Evolutionary conservation across 2,888 invertebrate species (phyloP), one percentile per base, ranked within the genome.

Genomic region (Frankliniella fusca): DNA sequence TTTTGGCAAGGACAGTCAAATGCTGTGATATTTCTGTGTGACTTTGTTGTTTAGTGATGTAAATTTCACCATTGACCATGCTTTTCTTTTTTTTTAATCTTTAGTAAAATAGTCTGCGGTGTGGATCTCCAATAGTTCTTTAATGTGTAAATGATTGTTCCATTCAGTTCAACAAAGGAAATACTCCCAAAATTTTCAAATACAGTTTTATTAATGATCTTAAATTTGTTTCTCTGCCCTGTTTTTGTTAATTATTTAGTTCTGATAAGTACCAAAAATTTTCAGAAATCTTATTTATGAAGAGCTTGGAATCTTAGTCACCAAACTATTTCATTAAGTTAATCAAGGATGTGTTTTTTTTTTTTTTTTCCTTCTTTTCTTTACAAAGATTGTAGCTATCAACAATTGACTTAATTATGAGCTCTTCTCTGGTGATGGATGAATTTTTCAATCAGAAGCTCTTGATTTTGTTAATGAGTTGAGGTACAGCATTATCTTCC

Each of bases 1-100:
- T 76, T 12, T 76, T 61, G 20, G 18, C 61, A 61, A 61, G 12
- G 27, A 76, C 70, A 76, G 70, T 27, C 70, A 23, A 76, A 23
- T 27, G 27, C 70, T 76, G 70, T 76, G 70, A 76, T 76, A 76
- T 76, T 76, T 23, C 70, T 76, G 70, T 76, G 70, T 76, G 70
- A 76, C 70, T 76, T 23, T 27, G 23, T 76, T 27, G 70, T 12
- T 12, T 76, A 76, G 27, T 27, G 10, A 27, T 27, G 70, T 27
- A 27, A 27, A 76, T 76, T 27, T 27, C 70, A 27, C 70, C 27
- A 23, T 76, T 27, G 70, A 76, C 70, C 12, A 10, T 61, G 20
- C 54, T 54, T 2, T n/a, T 15, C 12, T 61, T 18, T 61, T 18
- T 38, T 38, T 38, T 5, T 3, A 76, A 27, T 12, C 27, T n/a